These are phyloP conservation scores for Heliothis peltigera DNA, from an alignment of 2,888 invertebrate species.

Conservation along the genomic window DNA sequence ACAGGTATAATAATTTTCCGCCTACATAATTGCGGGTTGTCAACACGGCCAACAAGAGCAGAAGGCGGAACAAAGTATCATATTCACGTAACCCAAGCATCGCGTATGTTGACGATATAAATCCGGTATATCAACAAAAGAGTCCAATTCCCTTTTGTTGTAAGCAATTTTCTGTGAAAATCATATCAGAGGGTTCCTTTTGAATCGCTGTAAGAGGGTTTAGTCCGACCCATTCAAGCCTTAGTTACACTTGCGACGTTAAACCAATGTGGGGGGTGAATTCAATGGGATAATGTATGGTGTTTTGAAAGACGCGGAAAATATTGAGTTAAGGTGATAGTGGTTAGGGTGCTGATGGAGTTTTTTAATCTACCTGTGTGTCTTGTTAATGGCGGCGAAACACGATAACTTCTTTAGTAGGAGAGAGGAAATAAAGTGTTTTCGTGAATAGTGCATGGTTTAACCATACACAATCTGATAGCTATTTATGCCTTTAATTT, in stretches of 20 bases:
- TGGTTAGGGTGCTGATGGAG: constrained; percentile 20
- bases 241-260: constrained; percentile 75
- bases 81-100: constrained; percentile 35
- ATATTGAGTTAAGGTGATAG: constrained; percentile 53
- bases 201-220: constrained; percentile 73
- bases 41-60: constrained; percentile 1
- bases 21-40: constrained; percentile 3
- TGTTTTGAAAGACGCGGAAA: constrained; percentile 40
- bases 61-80: constrained; percentile 22
- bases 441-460: too few relatives aligned
- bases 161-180: constrained; percentile 73
- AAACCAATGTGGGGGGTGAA: constrained; percentile 61
- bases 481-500: not conserved
- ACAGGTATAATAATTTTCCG: constrained; percentile 22
- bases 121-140: constrained; percentile 62
- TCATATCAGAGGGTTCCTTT: constrained; percentile 72
- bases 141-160: constrained; percentile 68
- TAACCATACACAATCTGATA: not conserved
- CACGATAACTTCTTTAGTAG: not conserved
- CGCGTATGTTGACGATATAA: constrained; percentile 60
- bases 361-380: constrained; percentile 41
- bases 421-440: too few relatives aligned
- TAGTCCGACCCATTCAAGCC: constrained; percentile 73
- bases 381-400: constrained; percentile 3
- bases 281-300: constrained; percentile 57